These are phyloP conservation scores for Sebastes trivittatus DNA, from an alignment of 2,797 vertebrate species.

Conservation along the genomic window DNA sequence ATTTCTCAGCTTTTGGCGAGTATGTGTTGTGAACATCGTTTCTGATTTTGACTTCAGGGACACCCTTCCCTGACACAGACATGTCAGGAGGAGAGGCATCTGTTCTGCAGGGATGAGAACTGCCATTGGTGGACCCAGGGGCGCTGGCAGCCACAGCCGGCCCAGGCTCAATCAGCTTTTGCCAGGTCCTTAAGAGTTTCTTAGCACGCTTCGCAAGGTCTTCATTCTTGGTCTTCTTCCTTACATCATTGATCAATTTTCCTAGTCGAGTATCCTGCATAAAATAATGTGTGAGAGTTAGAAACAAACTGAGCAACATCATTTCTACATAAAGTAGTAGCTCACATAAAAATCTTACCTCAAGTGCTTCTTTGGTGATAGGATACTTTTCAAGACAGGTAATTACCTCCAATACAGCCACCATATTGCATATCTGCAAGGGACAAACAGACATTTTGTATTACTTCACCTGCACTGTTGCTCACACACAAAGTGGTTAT, in stretches of 20 bases:
- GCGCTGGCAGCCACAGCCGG: conserved; percentile 81
- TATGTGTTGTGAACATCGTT: conserved; percentile 94
- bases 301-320: not conserved
- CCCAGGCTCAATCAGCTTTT: conserved; percentile 94
- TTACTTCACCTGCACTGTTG: not conserved
- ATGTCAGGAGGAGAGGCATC: conserved; percentile 82
- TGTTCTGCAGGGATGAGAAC: conserved; percentile 89
- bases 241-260: conserved; percentile 97
- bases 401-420: conserved; percentile 97
- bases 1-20: conserved; percentile 90
- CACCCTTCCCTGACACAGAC: conserved; percentile 79
- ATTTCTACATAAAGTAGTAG: not conserved
- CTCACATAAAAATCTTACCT: conserved; percentile 80
- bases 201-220: conserved; percentile 98
- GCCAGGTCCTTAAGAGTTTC: conserved; percentile 96
- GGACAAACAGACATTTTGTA: not conserved
- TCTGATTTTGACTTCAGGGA: conserved; percentile 89
- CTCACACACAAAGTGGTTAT: not conserved
- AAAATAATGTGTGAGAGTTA: conserved; percentile 23
- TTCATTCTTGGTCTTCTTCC: conserved; percentile 97
- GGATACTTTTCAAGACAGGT: conserved; percentile 96
- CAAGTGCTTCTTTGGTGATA: conserved; percentile 99
- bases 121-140: conserved; percentile 91
- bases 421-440: conserved; percentile 97
- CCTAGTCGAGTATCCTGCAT: conserved; percentile 94